Evolutionary conservation across 2,113 vertebrate genomes (phyloP), one percentile per base, ranked within the genome.

Genomic region (Cephalophus harveyi): DNA sequence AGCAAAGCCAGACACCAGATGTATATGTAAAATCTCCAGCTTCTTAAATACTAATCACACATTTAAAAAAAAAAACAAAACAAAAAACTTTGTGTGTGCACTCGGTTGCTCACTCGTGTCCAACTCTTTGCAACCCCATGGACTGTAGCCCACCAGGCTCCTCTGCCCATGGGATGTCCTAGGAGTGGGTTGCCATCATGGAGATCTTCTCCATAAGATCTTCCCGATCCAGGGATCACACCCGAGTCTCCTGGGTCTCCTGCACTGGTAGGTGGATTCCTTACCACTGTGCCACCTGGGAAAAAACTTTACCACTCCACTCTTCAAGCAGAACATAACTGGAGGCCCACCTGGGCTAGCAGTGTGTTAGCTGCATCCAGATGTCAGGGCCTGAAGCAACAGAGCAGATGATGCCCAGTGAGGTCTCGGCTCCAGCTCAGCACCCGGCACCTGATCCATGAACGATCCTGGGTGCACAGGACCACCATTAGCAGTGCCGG

Each of bases 41-140:
- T 95, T 91, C 50, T 91, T 86, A 60, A 96, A 95, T 88, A 52
- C 84, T 43, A 87, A 57, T 33, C 87, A 33, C 55, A 54, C 27
- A 46, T 67, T 8, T 0, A 12, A 62, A 91, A 55, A 25, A 27
- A 76, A 71, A 12, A 55, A 23, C 6, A 0, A 8, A 55, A 87
- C 48, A 40, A 12, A 43, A 71, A 36, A 2, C 10, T 40, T 0
- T 43, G 40, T 27, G 71, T 76, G 40, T 4, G 3, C 6, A 14
- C 36, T 27, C 21, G 0, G 40, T 76, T 27, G 23, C 11, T 7
- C 71, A 43, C 71, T 74, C 1, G 0, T 13, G 36, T 25, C 67
- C 36, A 74, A 3, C 10, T 15, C 12, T 76, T 76, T 43, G 6
- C 12, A 7, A 76, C 71, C 21, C 71, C 36, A 14, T 14, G 36